Base-by-base conservation (phyloP, 2,113 vertebrate species). In the Microtus montanus region DNA sequence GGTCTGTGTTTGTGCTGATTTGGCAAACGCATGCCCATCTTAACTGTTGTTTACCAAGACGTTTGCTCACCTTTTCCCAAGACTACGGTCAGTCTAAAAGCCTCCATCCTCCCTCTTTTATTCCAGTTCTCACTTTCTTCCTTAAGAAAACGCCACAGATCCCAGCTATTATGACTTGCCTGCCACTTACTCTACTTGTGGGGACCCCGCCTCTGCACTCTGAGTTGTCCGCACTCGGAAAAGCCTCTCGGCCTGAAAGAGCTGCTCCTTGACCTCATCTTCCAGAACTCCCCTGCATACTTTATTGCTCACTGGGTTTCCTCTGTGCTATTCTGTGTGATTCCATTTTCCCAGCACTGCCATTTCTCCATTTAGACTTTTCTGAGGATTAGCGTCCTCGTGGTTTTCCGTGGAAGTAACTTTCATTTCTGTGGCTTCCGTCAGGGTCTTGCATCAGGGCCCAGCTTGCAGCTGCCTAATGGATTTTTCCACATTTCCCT, bases 401-500 rank as follows among this genome's bases (percentile, higher is more conserved):
- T 26, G 2, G 8, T n/a, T 71, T 63, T 84, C 70, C n/a, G 22
- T 30, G 58, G 38, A 52, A 28, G 30, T 35, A 30, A 22, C 35
- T 85, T 80, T 68, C 61, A 82, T 20, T 41, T 10, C 30, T 9
- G 3, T 54, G 44, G 17, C 38, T 77, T 77, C 47, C 38, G 10
- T n/a, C 6, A 79, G 44, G 33, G n/a, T 49, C 5, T 93, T 49
- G 58, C 52, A 70, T 28, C 14, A 77, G n/a, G 33, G 10, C 86
- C 49, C 41, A 10, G 26, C 35, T 93, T 86, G 49, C 10, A 74
- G 0, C 61, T 79, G n/a, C 33, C 47, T 49, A 33, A 7, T 77
- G 68, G 47, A 78, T 33, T 96, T 94, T 83, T 20, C 77, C 68
- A 83, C 15, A 44, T 58, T n/a, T 90, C 79, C 70, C 3, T 79